Conservation (phyloP, 2,888 invertebrate genomes). For the Ophion obscuratus region DNA sequence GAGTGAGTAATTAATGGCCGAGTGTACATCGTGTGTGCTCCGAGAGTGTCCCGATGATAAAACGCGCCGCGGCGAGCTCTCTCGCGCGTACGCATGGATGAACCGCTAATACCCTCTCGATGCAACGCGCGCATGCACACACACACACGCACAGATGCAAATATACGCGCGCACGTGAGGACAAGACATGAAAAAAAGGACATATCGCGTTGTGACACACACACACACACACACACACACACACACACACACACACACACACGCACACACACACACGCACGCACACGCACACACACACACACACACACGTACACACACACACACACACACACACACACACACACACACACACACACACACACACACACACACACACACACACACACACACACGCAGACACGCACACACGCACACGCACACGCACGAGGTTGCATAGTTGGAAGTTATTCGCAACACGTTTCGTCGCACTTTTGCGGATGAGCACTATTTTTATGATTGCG, state of each 20-base stretch:
- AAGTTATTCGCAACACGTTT: constrained; percentile 51
- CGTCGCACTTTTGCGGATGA: constrained; percentile 29
- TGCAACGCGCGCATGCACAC: constrained; percentile 36
- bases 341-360: constrained; percentile 23
- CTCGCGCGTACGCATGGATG: constrained; percentile 48
- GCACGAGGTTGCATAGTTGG: constrained; percentile 28
- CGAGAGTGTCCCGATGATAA: constrained; percentile 65
- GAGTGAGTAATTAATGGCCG: constrained; percentile 67
- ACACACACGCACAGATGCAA: not conserved
- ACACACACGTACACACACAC: too few species aligned
- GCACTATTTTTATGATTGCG: constrained; percentile 36
- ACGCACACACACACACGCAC: constrained; percentile 35
- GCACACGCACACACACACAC: constrained; percentile 31
- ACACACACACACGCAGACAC: constrained; percentile 32
- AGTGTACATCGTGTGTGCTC: constrained; percentile 63
- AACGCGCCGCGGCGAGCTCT: constrained; percentile 56
- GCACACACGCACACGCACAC: too few species aligned
- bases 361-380: constrained; percentile 29
- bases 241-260: constrained; percentile 23
- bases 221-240: too few species aligned
- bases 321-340: too few species aligned
- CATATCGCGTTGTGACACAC: constrained; percentile 23
- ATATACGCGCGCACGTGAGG: not conserved
- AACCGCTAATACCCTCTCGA: constrained; percentile 59
- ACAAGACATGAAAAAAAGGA: constrained; percentile 15